Conservation (phyloP, 2,797 vertebrate species). For the Periparus ater region DNA sequence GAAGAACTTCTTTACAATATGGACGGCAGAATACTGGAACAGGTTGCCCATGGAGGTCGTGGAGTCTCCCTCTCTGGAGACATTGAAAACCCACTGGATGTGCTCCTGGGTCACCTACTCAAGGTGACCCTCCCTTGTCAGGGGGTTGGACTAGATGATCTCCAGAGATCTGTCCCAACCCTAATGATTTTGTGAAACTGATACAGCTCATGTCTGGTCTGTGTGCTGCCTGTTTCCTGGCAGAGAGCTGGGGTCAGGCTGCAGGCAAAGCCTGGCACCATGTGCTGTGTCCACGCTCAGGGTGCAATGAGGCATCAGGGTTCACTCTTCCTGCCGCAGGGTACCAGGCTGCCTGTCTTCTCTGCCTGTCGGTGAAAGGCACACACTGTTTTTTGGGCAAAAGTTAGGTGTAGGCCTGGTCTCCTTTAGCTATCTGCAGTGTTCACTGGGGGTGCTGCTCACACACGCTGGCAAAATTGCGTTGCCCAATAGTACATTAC, state of each 20-base stretch:
- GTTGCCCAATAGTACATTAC: not conserved
- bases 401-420: not conserved
- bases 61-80: not conserved
- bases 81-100: not conserved
- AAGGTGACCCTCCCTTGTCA: not conserved
- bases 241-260: accelerated
- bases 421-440: accelerated
- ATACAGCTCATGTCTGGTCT: accelerated
- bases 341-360: not conserved
- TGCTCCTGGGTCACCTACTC: not conserved
- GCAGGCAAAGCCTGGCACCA: not conserved
- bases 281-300: not conserved
- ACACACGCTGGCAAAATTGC: not conserved
- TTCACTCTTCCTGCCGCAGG: accelerated
- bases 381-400: accelerated
- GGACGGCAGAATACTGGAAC: not conserved
- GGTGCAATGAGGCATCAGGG: accelerated
- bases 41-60: not conserved
- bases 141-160: not conserved
- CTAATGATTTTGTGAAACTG: not conserved
- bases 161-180: not conserved
- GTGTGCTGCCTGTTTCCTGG: not conserved
- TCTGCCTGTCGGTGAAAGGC: not conserved
- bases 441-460: not conserved
- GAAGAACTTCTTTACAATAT: not conserved